A percentile compares a stretch with the other conserved stretches of the same genome.
Conservation (phyloP, 2,888 invertebrate genomes). For the Lycophotia porphyrea region DNA sequence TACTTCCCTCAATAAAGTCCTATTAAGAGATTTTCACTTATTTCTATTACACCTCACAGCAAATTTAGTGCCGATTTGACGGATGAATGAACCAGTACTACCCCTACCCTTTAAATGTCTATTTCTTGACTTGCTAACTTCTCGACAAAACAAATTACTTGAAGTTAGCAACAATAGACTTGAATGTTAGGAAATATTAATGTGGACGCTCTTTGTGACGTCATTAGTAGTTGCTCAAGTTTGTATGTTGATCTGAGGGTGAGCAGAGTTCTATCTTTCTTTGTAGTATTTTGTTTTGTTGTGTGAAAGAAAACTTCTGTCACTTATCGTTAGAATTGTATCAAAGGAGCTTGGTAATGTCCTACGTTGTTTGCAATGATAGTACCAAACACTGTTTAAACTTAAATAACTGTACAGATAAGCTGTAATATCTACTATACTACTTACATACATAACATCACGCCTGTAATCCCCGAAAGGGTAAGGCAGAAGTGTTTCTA, state of each 20-base stretch:
- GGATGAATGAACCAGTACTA: not conserved
- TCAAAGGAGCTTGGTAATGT: not conserved
- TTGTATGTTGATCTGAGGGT: not conserved
- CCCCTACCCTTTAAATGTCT: not conserved
- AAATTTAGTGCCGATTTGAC: not conserved
- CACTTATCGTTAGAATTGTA: not conserved
- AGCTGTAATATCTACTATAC: too few relatives aligned
- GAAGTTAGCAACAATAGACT: slow-evolving; percentile 1
- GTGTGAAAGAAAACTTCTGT: not conserved
- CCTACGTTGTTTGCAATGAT: not conserved
- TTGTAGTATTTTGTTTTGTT: slow-evolving; percentile 1
- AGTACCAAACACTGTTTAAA: not conserved
- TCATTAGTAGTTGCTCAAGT: slow-evolving; percentile 18
- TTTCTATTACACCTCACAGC: not conserved
- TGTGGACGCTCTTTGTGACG: slow-evolving; percentile 10
- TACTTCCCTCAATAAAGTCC: not conserved
- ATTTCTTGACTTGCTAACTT: slow-evolving; percentile 2
- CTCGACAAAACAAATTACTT: slow-evolving; percentile 20
- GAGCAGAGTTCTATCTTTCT: not conserved
- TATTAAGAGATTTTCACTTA: not conserved
- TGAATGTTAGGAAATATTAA: slow-evolving; percentile 23
- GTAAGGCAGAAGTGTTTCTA: too few relatives aligned
- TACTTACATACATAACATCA: too few relatives aligned
- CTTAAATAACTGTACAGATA: not conserved
- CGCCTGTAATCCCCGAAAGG: too few relatives aligned